A percentile compares a stretch with the other conserved stretches of the same genome.
phyloP scores from a whole-genome alignment of 2,113 vertebrate species.

The Scalopus aquaticus region DNA sequence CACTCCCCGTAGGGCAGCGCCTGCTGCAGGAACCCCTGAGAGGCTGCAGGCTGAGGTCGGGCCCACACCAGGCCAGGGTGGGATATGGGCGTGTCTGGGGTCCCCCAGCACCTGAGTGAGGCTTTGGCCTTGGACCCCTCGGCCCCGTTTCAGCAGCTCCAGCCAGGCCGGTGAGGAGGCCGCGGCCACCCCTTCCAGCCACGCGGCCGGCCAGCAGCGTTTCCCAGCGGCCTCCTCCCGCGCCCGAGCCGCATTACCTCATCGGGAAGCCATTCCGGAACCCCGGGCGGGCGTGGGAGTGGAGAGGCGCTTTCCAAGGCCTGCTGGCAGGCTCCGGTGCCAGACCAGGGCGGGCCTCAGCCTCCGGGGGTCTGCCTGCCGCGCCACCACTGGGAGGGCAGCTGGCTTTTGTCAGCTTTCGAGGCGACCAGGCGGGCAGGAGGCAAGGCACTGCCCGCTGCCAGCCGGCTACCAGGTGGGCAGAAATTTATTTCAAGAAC shows the following conservation, averaged over 20 bases:
- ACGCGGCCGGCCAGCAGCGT: background rate
- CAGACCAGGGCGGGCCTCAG: background rate
- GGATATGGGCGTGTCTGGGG: background rate
- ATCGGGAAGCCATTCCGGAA: conserved; percentile 66
- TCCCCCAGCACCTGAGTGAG: accelerated
- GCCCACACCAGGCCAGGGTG: accelerated
- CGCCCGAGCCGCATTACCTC: conserved; percentile 47
- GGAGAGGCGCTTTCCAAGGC: background rate
- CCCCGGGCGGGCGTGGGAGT: conserved; percentile 25
- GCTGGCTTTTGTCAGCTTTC: conserved; percentile 37
- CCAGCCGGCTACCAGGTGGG: background rate
- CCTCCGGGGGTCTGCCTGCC: conserved; percentile 30
- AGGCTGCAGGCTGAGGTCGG: background rate
- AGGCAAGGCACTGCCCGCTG: too few relatives aligned
- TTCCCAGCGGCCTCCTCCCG: conserved; percentile 23
- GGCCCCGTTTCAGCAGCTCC: accelerated
- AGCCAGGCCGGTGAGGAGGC: background rate
- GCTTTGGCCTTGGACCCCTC: accelerated
- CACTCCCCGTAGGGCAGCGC: accelerated
- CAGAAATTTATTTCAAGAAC: background rate
- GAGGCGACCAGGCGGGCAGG: background rate
- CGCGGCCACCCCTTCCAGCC: background rate
- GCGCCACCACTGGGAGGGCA: background rate
- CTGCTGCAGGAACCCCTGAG: accelerated
- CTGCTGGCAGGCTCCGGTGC: background rate